These are phyloP conservation scores for Morbakka virulenta DNA, from an alignment of 30 jellyfish, hydroid and myxozoan genomes.

Conservation along the genomic window DNA sequence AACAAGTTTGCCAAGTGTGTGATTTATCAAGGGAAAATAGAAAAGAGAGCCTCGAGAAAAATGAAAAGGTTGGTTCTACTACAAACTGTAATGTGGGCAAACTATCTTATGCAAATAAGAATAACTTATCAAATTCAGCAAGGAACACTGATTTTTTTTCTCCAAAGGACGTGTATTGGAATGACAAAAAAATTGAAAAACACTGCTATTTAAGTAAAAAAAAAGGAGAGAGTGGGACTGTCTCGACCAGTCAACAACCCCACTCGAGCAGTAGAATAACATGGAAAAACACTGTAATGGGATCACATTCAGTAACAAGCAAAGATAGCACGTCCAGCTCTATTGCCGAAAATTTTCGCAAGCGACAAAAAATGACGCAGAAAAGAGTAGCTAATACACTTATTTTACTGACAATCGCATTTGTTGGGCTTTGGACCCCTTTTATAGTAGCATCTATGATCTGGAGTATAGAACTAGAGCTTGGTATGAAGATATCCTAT, in stretches of 20 bases:
- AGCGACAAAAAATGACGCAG: neutral
- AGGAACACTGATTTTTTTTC: neutral
- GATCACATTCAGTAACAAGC: neutral
- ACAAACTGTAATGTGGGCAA: too few species aligned
- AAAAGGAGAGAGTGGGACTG: neutral
- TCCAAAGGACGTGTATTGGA: too few species aligned
- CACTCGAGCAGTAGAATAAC: neutral
- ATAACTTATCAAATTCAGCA: neutral
- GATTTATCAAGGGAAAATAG: neutral
- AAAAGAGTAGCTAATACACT: neutral
- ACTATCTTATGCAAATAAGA: too few species aligned
- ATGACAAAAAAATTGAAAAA: too few species aligned
- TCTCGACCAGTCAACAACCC: neutral
- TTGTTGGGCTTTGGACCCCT: neutral
- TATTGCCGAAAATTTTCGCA: neutral
- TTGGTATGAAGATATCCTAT: neutral
- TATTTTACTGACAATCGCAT: neutral
- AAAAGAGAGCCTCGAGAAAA: neutral
- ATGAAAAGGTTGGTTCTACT: neutral
- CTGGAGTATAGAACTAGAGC: neutral
- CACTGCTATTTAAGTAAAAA: too few species aligned
- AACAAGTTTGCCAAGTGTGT: neutral
- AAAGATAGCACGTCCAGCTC: neutral
- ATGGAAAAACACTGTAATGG: neutral
- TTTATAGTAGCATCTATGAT: neutral